Conservation (phyloP, 1,140 invertebrate genomes). For the Trypoxylus dichotomus region DNA sequence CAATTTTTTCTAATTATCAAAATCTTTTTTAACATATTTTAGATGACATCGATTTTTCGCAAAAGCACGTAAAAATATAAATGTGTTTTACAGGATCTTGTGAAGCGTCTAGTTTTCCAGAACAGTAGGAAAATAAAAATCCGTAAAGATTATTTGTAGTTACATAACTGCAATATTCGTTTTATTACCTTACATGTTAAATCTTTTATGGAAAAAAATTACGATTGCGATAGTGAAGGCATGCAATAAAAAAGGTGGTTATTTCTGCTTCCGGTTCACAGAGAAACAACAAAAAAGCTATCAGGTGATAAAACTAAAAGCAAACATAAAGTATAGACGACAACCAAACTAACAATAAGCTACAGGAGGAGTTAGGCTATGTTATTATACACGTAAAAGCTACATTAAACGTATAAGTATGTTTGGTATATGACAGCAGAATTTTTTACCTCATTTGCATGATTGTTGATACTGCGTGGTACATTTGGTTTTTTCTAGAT, state of each 20-base stretch:
- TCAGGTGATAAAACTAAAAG: background rate
- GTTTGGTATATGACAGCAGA: conserved; percentile 8
- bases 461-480: conserved; percentile 87
- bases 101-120: too few relatives aligned
- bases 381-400: background rate
- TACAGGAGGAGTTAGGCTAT: background rate
- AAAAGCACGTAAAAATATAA: too few relatives aligned
- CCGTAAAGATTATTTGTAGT: too few relatives aligned
- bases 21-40: too few relatives aligned
- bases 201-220: background rate
- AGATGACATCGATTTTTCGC: too few relatives aligned
- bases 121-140: too few relatives aligned
- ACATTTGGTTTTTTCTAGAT: conserved; percentile 83
- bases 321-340: background rate
- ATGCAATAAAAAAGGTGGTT: background rate
- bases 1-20: too few relatives aligned
- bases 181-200: too few relatives aligned
- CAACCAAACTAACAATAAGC: background rate
- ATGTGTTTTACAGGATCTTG: too few relatives aligned
- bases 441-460: conserved; percentile 83
- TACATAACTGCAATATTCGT: too few relatives aligned
- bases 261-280: background rate
- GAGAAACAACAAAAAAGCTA: background rate
- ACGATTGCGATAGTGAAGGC: background rate
- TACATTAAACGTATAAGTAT: background rate